Base-by-base conservation (phyloP, 2,888 invertebrate genomes). In the Epistrophe grossulariae region DNA sequence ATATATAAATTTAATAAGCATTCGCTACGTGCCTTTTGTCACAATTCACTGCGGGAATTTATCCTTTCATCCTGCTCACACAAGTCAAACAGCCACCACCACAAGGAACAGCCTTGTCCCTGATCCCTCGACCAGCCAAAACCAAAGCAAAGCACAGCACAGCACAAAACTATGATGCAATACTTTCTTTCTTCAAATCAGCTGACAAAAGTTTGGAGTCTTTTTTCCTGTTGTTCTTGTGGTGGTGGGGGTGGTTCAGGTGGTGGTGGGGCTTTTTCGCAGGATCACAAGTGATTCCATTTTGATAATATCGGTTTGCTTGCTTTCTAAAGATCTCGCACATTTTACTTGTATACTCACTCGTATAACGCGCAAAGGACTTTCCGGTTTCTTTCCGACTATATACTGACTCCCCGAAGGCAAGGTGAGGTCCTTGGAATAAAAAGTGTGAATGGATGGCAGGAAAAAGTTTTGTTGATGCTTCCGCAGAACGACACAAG, bases 1-100 rank as follows among this genome's bases (percentile, higher is more conserved):
- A 64, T 70, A 59, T 73, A 84, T 82, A 82, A 74, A 82, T 85
- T 85, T 82, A 82, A 78, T 81, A 85, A 82, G 85, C 85, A 82
- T 78, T 81, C 45, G 70, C 70, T 78, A 73, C 85, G 73, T 85
- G 82, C 78, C 85, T 62, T 82, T 82, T 85, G 82, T 78, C 78
- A 70, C 82, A 82, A 78, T 78, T 85, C 81, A 70, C 77, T 78
- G 73, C 68, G 76, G 81, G 77, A 60, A 77, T 77, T 68, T 68
- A 73, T 77, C 66, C 73, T 73, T 81, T 81, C 62, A 57, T 78
- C 48, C 55, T 66, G 43, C 55, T 60, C 48, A 68, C 60, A 66
- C 48, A 72, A 76, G 35, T 38, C 43, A 62, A 72, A 59, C 19
- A 79, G 38, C 24, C 60, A 28, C 28, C 15, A 17, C n/a, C 62